These are phyloP conservation scores for Ascidia mentula DNA, from an alignment of 23 tunicate species.

Conservation along the genomic window DNA sequence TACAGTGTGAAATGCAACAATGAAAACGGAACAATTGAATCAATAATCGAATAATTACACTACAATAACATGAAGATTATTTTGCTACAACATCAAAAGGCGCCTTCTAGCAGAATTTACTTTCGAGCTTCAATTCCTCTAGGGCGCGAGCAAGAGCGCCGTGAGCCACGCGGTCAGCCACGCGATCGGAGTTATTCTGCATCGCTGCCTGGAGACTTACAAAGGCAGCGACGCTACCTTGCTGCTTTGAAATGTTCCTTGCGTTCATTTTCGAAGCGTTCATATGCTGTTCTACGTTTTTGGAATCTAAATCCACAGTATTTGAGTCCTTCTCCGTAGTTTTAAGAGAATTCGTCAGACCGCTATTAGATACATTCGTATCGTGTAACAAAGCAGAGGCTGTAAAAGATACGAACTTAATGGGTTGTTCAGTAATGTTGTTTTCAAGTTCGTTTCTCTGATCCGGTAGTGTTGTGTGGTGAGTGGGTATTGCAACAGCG, in stretches of 20 bases:
- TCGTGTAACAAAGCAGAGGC: not conserved
- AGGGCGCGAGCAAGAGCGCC: constrained; percentile 38
- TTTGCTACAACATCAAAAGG: too few relatives aligned
- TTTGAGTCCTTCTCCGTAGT: not conserved
- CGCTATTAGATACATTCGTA: not conserved
- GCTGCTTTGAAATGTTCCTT: not conserved
- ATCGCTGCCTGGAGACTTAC: not conserved
- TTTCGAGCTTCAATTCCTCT: constrained; percentile 13
- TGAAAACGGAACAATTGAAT: too few relatives aligned
- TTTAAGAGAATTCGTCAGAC: too few relatives aligned
- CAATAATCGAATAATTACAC: too few relatives aligned
- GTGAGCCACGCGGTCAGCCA: constrained; percentile 15
- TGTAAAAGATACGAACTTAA: not conserved
- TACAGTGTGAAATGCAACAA: too few relatives aligned
- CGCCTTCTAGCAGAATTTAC: not conserved
- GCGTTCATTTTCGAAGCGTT: not conserved
- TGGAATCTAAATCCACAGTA: too few relatives aligned
- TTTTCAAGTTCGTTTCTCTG: too few relatives aligned
- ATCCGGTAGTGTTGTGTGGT: too few relatives aligned
- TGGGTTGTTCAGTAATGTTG: not conserved
- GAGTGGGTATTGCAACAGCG: too few relatives aligned
- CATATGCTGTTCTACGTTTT: not conserved
- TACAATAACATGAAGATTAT: too few relatives aligned
- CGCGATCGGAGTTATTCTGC: not conserved
- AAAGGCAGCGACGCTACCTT: not conserved